Conservation (phyloP, 2,797 vertebrate species). For the Nothura maculosa region DNA sequence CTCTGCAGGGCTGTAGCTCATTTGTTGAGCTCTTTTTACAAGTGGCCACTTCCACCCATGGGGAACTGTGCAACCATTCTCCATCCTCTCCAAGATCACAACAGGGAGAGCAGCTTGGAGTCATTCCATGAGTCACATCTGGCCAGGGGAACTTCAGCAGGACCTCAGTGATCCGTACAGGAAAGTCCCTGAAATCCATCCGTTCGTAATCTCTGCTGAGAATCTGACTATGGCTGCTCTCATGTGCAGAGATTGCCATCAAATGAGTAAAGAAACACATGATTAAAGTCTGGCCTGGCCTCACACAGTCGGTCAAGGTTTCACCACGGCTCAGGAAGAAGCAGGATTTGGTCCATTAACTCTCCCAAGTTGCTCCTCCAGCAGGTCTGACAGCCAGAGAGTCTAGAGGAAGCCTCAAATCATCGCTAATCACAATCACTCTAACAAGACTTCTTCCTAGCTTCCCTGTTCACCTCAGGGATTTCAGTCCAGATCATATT, state of each 20-base stretch:
- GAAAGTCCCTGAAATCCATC: not conserved
- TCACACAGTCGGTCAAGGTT: not conserved
- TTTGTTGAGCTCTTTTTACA: not conserved
- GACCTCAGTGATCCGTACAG: not conserved
- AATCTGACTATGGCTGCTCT: not conserved
- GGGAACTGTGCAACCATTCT: not conserved
- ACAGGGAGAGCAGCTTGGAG: not conserved
- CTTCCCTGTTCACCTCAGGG: not conserved
- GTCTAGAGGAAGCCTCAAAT: slow-evolving; percentile 5
- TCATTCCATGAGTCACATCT: not conserved
- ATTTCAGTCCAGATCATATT: not conserved
- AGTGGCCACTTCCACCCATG: not conserved
- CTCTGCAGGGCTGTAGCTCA: too few relatives aligned
- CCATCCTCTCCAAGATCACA: fast-evolving
- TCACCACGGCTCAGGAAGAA: not conserved
- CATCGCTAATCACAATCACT: not conserved
- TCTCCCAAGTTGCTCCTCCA: not conserved
- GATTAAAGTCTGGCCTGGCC: not conserved
- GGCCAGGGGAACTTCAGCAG: not conserved
- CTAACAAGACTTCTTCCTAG: not conserved
- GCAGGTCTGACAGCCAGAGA: not conserved
- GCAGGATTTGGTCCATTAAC: not conserved
- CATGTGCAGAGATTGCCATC: not conserved
- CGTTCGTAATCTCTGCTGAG: not conserved
- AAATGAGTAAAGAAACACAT: not conserved